These are phyloP conservation scores for Myioborus miniatus DNA, from an alignment of 2,797 vertebrate genomes.

Conservation along the genomic window DNA sequence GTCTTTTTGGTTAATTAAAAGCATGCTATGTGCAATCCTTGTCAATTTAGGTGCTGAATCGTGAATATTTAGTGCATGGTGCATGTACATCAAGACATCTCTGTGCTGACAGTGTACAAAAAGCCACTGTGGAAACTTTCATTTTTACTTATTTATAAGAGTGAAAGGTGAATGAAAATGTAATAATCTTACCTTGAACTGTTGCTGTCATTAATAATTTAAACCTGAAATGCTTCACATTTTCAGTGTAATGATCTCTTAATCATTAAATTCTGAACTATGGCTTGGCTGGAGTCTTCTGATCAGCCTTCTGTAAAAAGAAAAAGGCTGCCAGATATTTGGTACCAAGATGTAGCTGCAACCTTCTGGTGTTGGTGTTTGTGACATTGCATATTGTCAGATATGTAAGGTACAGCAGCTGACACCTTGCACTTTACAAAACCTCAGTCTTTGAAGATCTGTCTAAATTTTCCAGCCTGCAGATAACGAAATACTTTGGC, in stretches of 20 bases:
- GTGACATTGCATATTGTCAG: background rate
- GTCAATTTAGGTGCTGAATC: background rate
- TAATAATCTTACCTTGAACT: background rate
- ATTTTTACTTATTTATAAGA: background rate
- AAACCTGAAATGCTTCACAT: background rate
- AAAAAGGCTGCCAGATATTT: background rate
- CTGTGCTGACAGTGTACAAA: background rate
- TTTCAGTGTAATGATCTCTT: background rate
- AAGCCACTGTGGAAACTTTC: background rate
- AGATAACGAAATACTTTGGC: background rate
- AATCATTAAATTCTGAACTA: background rate
- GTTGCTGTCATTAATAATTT: background rate
- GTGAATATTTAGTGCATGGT: background rate
- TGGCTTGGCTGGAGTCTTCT: background rate
- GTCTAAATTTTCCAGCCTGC: background rate
- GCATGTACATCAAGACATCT: background rate
- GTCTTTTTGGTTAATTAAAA: background rate
- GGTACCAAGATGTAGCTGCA: background rate
- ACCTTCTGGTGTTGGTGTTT: background rate
- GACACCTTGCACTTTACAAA: constrained; percentile 9
- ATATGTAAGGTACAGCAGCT: background rate
- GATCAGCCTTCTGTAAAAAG: background rate
- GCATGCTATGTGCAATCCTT: background rate
- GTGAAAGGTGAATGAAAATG: background rate
- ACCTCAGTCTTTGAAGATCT: background rate